phyloP scores from a whole-genome alignment of 2,888 invertebrate genomes.

The Pollenia griseotomentosa region DNA sequence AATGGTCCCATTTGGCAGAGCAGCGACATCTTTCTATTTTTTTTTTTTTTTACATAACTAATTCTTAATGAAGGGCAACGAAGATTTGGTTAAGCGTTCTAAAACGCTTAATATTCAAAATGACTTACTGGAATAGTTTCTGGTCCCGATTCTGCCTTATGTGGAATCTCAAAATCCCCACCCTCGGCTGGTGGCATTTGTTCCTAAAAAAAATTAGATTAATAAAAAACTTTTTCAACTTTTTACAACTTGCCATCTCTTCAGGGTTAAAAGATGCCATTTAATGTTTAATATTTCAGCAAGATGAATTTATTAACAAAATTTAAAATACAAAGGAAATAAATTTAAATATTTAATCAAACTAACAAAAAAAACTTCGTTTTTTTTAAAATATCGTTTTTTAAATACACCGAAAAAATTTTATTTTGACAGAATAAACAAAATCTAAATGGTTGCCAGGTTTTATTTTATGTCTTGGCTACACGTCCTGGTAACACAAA shows the following conservation, averaged over 20 bases:
- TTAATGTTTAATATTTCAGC: slow-evolving; percentile 1
- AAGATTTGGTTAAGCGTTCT: too few species aligned
- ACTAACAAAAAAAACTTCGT: slow-evolving; percentile 7
- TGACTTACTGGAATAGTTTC: slow-evolving; percentile 69
- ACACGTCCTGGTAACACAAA: neutral
- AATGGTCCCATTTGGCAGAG: too few species aligned
- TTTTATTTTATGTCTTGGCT: neutral
- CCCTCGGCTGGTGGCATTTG: slow-evolving; percentile 54
- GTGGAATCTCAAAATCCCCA: slow-evolving; percentile 17
- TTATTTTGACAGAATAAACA: slow-evolving; percentile 75
- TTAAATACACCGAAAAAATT: slow-evolving; percentile 14
- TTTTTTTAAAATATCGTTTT: slow-evolving; percentile 4
- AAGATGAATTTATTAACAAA: slow-evolving; percentile 20
- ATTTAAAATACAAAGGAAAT: slow-evolving; percentile 43
- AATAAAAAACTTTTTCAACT: neutral
- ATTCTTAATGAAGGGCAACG: too few species aligned
- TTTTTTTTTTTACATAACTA: too few species aligned
- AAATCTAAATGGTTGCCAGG: slow-evolving; percentile 61
- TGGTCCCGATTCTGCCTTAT: slow-evolving; percentile 5
- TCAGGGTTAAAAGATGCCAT: slow-evolving; percentile 54
- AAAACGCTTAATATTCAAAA: neutral
- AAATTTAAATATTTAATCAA: slow-evolving; percentile 26
- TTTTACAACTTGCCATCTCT: neutral
- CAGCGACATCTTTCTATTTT: too few species aligned
- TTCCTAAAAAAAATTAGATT: slow-evolving; percentile 24